A percentile compares a stretch with the other conserved stretches of the same genome.
These are phyloP conservation scores for Nymphalis c-album DNA, from an alignment of 2,888 invertebrate genomes.

Conservation along the genomic window DNA sequence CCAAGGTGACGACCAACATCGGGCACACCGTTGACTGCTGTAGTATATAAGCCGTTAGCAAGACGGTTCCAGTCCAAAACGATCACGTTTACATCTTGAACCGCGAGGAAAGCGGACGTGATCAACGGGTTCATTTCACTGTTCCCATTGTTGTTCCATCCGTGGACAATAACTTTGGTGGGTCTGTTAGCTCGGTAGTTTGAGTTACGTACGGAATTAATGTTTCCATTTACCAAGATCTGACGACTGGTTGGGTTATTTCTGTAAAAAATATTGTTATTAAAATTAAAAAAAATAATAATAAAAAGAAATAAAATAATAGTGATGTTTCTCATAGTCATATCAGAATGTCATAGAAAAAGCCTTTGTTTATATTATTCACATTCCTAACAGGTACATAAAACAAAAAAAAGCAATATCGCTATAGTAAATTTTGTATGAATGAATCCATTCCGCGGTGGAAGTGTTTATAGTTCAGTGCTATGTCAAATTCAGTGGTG, in stretches of 20 bases:
- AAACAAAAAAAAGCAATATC: no score
- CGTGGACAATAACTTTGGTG: conserved; percentile 40
- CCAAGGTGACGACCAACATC: conserved; percentile 57
- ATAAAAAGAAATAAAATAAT: no score
- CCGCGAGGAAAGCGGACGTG: conserved; percentile 50
- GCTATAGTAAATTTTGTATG: no score
- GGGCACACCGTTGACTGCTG: conserved; percentile 53
- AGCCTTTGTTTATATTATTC: no score
- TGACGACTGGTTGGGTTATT: conserved; percentile 47
- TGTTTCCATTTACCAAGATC: conserved; percentile 48
- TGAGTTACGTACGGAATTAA: conserved; percentile 48
- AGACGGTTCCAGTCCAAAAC: conserved; percentile 61
- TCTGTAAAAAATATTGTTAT: conserved; percentile 42
- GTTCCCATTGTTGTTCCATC: conserved; percentile 51
- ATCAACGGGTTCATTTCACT: conserved; percentile 46
- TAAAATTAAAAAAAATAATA: no score
- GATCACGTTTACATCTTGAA: conserved; percentile 54
- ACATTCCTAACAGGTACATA: no score
- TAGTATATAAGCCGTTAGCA: conserved; percentile 49
- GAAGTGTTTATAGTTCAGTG: no score
- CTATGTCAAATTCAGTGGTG: no score
- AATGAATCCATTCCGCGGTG: no score
- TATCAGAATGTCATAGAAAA: no score
- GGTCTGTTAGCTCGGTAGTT: conserved; percentile 48
- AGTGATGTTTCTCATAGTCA: no score